Percentiles rank a stretch among this genome's conserved stretches.
Evolutionary conservation across 1,140 invertebrate genomes (phyloP).

Genomic region (Cepaea nemoralis): DNA sequence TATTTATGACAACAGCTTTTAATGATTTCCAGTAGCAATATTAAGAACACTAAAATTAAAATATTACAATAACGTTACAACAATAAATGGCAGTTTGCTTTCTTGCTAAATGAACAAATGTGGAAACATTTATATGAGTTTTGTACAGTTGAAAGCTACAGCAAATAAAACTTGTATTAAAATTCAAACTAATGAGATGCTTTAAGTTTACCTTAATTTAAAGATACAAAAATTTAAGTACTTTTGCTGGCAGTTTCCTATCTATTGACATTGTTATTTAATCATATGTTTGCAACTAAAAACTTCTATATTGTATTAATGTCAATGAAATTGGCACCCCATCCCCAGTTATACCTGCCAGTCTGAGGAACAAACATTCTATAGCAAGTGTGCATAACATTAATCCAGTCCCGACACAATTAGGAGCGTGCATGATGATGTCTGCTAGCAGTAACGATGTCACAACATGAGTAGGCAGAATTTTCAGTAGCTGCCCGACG

Average conservation of each 20-base stretch:
- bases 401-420: not conserved
- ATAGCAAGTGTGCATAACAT: not conserved
- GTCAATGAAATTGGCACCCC: no score
- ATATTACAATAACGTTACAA: not conserved
- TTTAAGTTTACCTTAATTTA: no score
- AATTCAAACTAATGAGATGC: no score
- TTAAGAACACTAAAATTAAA: not conserved
- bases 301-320: no score
- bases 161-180: no score
- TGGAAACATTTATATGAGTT: no score
- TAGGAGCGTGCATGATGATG: not conserved
- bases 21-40: not conserved
- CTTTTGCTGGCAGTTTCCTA: no score
- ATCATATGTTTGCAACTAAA: no score
- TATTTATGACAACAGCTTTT: not conserved
- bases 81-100: not conserved
- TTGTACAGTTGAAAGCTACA: no score
- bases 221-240: no score
- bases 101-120: not conserved
- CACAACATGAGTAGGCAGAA: not conserved
- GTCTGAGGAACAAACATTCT: not conserved
- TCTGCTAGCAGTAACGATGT: not conserved
- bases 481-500: not conserved
- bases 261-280: no score
- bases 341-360: not conserved